These are phyloP conservation scores for Cerceris rybyensis DNA, from an alignment of 2,888 invertebrate species.

Conservation along the genomic window DNA sequence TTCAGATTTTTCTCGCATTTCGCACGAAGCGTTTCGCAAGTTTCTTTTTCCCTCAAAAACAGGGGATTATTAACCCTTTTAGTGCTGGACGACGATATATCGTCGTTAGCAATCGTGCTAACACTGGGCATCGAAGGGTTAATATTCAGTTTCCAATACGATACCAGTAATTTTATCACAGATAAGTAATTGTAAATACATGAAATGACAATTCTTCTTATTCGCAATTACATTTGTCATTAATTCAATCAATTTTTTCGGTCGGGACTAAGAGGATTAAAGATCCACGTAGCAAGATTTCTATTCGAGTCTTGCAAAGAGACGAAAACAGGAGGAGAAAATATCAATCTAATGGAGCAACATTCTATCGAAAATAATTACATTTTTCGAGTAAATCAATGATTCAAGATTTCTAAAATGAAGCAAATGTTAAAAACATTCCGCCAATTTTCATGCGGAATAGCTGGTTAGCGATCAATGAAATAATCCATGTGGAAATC, in stretches of 20 bases:
- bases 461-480: not conserved
- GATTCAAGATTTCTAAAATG: not conserved
- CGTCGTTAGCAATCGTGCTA: no score
- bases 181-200: no score
- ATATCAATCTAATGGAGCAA: not conserved
- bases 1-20: slow-evolving; percentile 31
- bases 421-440: not conserved
- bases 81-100: no score
- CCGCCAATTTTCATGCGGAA: not conserved
- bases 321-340: not conserved
- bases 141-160: no score
- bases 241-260: no score
- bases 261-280: no score
- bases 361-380: no score
- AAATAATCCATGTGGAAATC: not conserved
- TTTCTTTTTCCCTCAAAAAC: not conserved
- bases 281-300: slow-evolving; percentile 17
- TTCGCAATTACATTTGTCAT: no score
- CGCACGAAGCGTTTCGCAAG: not conserved
- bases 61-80: slow-evolving; percentile 31
- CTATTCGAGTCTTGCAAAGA: not conserved
- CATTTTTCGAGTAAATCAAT: no score
- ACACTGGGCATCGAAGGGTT: no score
- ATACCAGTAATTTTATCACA: no score
- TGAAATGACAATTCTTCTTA: no score